Evolutionary conservation across 2,888 invertebrate species (phyloP).

Genomic region (Atrina japonica): DNA sequence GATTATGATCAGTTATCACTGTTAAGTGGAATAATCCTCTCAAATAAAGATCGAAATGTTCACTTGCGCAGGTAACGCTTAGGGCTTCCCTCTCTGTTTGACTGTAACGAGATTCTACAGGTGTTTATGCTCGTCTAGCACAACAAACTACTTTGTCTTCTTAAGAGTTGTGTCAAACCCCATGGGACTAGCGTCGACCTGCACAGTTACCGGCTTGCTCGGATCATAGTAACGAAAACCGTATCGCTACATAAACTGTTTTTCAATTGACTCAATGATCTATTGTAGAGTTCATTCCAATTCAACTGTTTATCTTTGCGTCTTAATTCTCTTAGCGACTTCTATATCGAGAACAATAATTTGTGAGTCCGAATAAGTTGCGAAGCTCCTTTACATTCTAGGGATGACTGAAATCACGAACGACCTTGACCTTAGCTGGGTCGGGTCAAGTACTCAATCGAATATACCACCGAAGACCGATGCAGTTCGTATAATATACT

Average conservation of each 20-base stretch:
- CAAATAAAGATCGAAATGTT: constrained; percentile 68
- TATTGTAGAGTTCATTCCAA: constrained; percentile 41
- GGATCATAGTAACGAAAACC: constrained; percentile 47
- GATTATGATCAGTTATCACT: constrained; percentile 66
- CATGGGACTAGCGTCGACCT: constrained; percentile 53
- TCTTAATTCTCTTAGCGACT: constrained; percentile 49
- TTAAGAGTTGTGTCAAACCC: constrained; percentile 53
- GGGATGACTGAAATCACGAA: too few species aligned
- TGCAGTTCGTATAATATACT: too few species aligned
- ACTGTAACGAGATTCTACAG: too few species aligned
- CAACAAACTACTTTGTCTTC: constrained; percentile 43
- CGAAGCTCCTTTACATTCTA: too few species aligned
- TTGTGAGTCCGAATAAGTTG: constrained; percentile 55
- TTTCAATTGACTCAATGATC: constrained; percentile 42
- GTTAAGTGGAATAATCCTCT: constrained; percentile 50
- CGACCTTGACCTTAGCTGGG: too few species aligned
- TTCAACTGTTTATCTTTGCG: constrained; percentile 42
- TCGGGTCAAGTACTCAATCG: constrained; percentile 30
- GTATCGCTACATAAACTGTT: constrained; percentile 36
- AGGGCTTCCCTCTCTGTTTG: constrained; percentile 53
- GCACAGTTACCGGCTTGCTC: constrained; percentile 31
- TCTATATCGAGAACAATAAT: constrained; percentile 55
- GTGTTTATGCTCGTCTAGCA: constrained; percentile 49
- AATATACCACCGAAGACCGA: constrained; percentile 35
- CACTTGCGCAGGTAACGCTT: constrained; percentile 58